Evolutionary conservation across 2,888 invertebrate species (phyloP).

Genomic region (Drosophila quinaria): DNA sequence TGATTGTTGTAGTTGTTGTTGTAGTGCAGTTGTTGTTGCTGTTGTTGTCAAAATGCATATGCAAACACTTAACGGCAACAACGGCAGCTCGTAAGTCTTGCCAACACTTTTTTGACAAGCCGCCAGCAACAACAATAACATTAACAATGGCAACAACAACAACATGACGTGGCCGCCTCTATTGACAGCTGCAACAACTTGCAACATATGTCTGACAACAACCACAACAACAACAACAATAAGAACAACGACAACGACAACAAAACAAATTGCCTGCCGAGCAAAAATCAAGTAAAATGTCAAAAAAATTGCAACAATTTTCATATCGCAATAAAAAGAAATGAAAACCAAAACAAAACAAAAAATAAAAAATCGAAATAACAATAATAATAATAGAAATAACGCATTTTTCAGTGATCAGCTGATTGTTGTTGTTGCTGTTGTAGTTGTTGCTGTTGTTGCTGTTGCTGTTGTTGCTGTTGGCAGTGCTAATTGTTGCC

Average conservation of each 20-base stretch:
- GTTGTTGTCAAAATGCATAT: constrained; percentile 59
- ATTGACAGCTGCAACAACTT: constrained; percentile 79
- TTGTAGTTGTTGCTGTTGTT: constrained; percentile 32
- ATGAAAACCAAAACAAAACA: constrained; percentile 7
- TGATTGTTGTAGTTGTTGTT: constrained; percentile 39
- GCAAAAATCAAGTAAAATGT: constrained; percentile 72
- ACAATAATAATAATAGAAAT: constrained; percentile 38
- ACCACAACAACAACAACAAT: constrained; percentile 35
- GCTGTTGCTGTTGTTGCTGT: constrained; percentile 41
- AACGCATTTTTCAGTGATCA: constrained; percentile 38
- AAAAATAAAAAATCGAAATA: constrained; percentile 6
- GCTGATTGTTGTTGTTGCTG: constrained; percentile 9
- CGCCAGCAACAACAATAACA: constrained; percentile 37
- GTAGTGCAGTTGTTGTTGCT: constrained; percentile 42
- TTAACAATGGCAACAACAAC: constrained; percentile 29
- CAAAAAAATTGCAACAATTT: constrained; percentile 65
- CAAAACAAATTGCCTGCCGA: constrained; percentile 66
- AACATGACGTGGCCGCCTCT: constrained; percentile 70
- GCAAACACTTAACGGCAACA: constrained; percentile 69
- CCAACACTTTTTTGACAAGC: constrained; percentile 72
- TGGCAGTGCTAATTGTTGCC: constrained; percentile 58
- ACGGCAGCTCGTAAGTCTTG: constrained; percentile 63
- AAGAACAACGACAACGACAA: constrained; percentile 46
- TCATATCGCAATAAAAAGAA: constrained; percentile 37
- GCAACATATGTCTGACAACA: constrained; percentile 67